These are phyloP conservation scores for Oxyteleia sp. DNA, from an alignment of 2,888 invertebrate genomes.

Conservation along the genomic window DNA sequence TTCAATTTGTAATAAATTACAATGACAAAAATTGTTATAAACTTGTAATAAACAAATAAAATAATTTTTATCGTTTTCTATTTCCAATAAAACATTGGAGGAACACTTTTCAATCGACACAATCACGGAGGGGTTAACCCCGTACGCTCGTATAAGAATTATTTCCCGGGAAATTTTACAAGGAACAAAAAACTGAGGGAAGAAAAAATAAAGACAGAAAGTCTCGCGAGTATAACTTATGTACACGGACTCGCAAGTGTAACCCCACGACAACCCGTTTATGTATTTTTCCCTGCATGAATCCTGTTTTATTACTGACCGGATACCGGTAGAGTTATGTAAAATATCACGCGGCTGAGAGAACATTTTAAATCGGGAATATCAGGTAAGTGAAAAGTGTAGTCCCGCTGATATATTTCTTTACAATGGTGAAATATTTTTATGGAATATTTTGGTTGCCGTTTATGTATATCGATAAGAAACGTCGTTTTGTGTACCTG, in stretches of 20 bases:
- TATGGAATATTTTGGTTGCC: conserved; percentile 43
- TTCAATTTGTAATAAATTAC: too few species aligned
- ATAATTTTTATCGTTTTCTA: too few species aligned
- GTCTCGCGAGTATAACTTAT: conserved; percentile 3
- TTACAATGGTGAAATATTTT: conserved; percentile 39
- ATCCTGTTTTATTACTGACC: conserved; percentile 40
- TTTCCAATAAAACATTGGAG: too few species aligned
- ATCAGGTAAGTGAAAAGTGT: conserved; percentile 32
- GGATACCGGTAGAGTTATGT: conserved; percentile 12
- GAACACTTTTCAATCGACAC: too few species aligned
- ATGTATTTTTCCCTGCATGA: conserved; percentile 33
- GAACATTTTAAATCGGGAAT: conserved; percentile 16
- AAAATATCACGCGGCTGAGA: conserved; percentile 11
- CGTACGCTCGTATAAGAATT: too few species aligned
- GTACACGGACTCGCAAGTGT: conserved; percentile 8
- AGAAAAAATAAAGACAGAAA: conserved; percentile 10
- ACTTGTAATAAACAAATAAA: too few species aligned
- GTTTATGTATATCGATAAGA: conserved; percentile 38
- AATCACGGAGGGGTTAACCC: too few species aligned
- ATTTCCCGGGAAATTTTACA: too few species aligned
- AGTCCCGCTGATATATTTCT: conserved; percentile 8
- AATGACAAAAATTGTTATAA: too few species aligned
- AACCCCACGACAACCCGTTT: conserved; percentile 15
- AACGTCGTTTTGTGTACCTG: conserved; percentile 60
- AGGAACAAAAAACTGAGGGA: too few species aligned